Evolutionary conservation across 2,113 vertebrate genomes (phyloP).

Genomic region (Gorsachius goisagi): DNA sequence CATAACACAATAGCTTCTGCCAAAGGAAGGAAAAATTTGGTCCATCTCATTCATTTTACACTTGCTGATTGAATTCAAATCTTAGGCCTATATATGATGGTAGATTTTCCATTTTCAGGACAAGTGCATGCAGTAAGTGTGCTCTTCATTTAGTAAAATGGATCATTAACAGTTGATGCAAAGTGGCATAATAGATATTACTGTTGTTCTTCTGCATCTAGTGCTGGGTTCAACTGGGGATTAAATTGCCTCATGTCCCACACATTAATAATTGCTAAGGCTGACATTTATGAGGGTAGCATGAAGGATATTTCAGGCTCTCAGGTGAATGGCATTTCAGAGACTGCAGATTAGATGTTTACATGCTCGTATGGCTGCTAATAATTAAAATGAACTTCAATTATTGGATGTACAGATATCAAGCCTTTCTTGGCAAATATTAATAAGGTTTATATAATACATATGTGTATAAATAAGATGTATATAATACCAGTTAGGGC

Average conservation of each 20-base stretch:
- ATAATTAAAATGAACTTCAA: conserved; percentile 65
- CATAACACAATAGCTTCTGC: background rate
- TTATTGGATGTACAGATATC: conserved; percentile 40
- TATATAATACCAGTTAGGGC: background rate
- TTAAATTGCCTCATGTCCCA: conserved; percentile 50
- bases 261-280: conserved; percentile 51
- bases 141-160: conserved; percentile 12
- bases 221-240: conserved; percentile 30
- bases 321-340: conserved; percentile 61
- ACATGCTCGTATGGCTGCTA: conserved; percentile 27
- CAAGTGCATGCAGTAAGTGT: background rate
- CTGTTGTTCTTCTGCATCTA: conserved; percentile 27
- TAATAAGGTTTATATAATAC: background rate
- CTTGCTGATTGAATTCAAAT: background rate
- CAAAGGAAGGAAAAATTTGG: background rate
- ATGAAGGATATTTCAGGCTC: conserved; percentile 31
- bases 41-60: background rate
- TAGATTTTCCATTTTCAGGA: background rate
- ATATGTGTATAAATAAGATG: background rate
- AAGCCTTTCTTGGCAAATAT: background rate
- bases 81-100: background rate
- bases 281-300: conserved; percentile 45
- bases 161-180: conserved; percentile 21
- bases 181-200: background rate
- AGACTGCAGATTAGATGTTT: conserved; percentile 34